phyloP scores from a whole-genome alignment of 2,797 vertebrate genomes.

The Threskiornis aethiopicus region DNA sequence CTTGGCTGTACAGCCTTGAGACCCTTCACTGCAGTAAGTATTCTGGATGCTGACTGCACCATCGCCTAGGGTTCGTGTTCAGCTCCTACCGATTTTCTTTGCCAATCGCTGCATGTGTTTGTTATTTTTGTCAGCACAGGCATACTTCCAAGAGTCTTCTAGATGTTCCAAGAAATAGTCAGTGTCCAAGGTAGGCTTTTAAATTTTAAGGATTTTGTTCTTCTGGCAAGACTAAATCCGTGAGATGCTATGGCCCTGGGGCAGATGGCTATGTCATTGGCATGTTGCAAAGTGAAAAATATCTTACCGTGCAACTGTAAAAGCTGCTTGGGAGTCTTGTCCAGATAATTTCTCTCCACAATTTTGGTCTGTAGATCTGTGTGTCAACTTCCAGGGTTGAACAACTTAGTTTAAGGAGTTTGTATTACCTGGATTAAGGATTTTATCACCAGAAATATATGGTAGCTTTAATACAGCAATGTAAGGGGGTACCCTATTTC shows the following conservation, averaged over 20 bases:
- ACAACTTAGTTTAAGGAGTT: background rate
- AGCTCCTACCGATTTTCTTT: conserved; percentile 22
- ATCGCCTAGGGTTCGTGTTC: background rate
- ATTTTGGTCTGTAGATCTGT: background rate
- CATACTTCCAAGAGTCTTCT: conserved; percentile 1
- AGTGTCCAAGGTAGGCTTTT: background rate
- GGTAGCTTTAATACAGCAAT: background rate
- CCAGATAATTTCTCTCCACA: background rate
- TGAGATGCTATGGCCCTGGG: background rate
- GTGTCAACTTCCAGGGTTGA: background rate
- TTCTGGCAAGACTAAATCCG: background rate
- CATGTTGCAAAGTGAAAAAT: background rate
- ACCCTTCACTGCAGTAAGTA: background rate
- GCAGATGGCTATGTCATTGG: background rate
- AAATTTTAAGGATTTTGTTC: background rate
- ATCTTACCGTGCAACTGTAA: background rate
- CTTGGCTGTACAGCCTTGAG: background rate
- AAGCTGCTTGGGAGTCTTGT: background rate
- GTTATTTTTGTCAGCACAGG: conserved; percentile 25
- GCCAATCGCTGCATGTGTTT: background rate
- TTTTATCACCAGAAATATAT: background rate
- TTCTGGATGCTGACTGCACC: background rate
- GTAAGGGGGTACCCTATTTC: background rate
- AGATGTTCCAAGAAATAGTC: conserved; percentile 5
- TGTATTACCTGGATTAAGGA: background rate